Conservation (phyloP, 2,797 vertebrate species). For the Jordanella pulchra region DNA sequence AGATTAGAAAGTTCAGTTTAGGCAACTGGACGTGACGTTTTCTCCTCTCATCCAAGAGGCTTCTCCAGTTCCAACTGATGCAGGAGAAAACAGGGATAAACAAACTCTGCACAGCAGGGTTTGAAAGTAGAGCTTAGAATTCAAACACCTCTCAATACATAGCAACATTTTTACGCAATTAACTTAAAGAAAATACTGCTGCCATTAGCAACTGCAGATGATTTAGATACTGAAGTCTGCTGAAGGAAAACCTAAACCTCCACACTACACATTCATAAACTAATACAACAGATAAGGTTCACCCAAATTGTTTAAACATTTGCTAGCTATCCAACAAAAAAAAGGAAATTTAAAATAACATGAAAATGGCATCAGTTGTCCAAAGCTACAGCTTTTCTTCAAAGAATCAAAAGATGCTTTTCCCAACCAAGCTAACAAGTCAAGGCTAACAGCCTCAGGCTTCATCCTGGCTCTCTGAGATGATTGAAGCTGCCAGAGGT, state of each 20-base stretch:
- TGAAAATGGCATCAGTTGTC: slow-evolving; percentile 38
- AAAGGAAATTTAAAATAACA: slow-evolving; percentile 43
- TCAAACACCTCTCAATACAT: too few relatives aligned
- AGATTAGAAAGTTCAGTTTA: too few relatives aligned
- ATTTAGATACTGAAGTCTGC: too few relatives aligned
- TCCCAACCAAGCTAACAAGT: slow-evolving; percentile 65
- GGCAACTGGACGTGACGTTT: too few relatives aligned
- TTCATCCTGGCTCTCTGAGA: slow-evolving; percentile 47
- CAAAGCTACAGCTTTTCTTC: slow-evolving; percentile 52
- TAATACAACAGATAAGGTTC: not conserved
- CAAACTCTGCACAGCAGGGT: too few relatives aligned
- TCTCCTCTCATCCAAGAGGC: too few relatives aligned
- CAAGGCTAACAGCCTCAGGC: slow-evolving; percentile 55
- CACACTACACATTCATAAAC: not conserved
- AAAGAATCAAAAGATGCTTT: slow-evolving; percentile 40
- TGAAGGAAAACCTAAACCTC: not conserved
- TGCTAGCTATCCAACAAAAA: slow-evolving; percentile 1
- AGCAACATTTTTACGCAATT: too few relatives aligned
- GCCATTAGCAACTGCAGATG: too few relatives aligned
- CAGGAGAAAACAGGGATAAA: too few relatives aligned
- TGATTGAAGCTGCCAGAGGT: slow-evolving; percentile 56
- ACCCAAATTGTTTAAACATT: not conserved
- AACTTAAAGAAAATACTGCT: too few relatives aligned
- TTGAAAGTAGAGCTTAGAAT: too few relatives aligned
- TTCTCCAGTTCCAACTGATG: too few relatives aligned